Evolutionary conservation across 23 tunicate genomes (phyloP).

Genomic region (Styela clava): DNA sequence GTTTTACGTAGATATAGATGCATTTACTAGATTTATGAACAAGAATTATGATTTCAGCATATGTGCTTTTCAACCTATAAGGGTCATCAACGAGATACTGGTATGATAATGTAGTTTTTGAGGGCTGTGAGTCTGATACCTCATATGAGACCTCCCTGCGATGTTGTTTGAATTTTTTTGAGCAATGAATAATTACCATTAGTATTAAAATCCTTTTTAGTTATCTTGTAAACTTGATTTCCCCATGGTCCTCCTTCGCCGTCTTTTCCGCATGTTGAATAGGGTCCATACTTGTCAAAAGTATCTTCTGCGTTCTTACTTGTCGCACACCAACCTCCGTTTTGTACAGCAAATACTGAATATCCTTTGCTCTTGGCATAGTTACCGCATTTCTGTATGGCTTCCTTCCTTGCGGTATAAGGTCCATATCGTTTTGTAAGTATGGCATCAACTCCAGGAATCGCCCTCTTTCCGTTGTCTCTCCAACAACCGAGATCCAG

Average conservation of each 20-base stretch:
- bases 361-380: conserved; percentile 7
- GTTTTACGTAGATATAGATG: no score
- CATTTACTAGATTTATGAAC: no score
- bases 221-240: not conserved
- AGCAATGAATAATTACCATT: no score
- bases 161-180: no score
- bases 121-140: no score
- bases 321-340: conserved; percentile 16
- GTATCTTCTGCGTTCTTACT: not conserved
- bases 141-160: no score
- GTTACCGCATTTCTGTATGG: conserved; percentile 19
- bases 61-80: no score
- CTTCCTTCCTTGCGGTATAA: conserved; percentile 14
- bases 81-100: no score
- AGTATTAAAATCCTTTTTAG: not conserved
- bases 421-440: not conserved
- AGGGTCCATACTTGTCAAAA: conserved; percentile 10
- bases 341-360: not conserved
- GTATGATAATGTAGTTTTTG: no score
- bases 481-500: conserved; percentile 23
- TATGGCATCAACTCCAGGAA: not conserved
- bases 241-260: not conserved
- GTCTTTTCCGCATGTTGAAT: not conserved
- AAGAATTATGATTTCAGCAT: no score
- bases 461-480: conserved; percentile 22